These are phyloP conservation scores for Epinephelus cyanopodus DNA, from an alignment of 2,113 vertebrate genomes.

Conservation along the genomic window DNA sequence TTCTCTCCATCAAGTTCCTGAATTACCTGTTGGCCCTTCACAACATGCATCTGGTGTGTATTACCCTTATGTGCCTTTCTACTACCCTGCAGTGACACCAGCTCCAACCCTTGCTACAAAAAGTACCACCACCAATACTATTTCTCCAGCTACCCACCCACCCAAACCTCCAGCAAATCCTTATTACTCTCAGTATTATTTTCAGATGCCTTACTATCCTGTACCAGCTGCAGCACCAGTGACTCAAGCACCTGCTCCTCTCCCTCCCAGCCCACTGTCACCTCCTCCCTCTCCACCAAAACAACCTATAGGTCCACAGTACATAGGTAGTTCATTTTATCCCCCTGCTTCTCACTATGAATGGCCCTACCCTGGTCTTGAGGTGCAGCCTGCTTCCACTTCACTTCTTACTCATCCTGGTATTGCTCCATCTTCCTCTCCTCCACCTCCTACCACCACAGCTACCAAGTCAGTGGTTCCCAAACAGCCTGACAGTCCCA, in stretches of 20 bases:
- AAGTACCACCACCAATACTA: neutral
- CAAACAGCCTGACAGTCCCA: neutral
- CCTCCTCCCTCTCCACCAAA: conserved; percentile 28
- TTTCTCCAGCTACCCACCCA: conserved; percentile 14
- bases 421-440: neutral
- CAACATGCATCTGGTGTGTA: conserved; percentile 13
- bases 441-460: neutral
- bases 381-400: neutral
- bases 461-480: neutral
- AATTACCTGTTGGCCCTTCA: conserved; percentile 16
- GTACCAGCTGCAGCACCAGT: conserved; percentile 12
- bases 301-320: neutral
- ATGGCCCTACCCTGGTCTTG: neutral
- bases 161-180: neutral
- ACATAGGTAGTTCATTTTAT: conserved; percentile 7
- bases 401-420: neutral
- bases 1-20: conserved; percentile 6
- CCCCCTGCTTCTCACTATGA: conserved; percentile 1
- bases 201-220: conserved; percentile 33
- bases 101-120: neutral
- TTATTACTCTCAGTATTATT: conserved; percentile 33
- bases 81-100: conserved; percentile 27
- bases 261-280: neutral
- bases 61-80: conserved; percentile 28
- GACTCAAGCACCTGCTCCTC: conserved; percentile 12